Evolutionary conservation across 2,888 invertebrate genomes (phyloP), one percentile per base, ranked within the genome.

Genomic region (Sarcophaga subvicina): DNA sequence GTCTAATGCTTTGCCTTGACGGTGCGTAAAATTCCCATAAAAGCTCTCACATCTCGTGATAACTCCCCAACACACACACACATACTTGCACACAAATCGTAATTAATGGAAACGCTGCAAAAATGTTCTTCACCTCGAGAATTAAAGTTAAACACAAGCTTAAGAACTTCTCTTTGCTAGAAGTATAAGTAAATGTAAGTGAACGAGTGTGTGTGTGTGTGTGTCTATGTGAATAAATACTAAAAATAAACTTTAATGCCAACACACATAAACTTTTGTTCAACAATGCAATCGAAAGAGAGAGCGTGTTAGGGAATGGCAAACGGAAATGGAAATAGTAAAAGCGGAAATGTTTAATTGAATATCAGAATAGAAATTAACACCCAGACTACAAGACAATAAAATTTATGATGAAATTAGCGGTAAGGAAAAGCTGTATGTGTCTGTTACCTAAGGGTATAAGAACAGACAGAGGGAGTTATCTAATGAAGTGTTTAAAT

Each of bases 21-120:
- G 63, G 5, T 54, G 17, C 14, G 8, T n/a, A 45, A 8, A 64
- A 71, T 37, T 37, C 37, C 71, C 71, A 64, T 63, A 54, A 72
- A 59, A 71, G 17, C 10, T 49, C 63, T 54, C 14, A 17, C 3
- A 37, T 37, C 37, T 37, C 37, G 37, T 37, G 37, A 37, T 37
- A 37, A 22, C 11, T 17, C 70, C 27, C 17, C 17, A 25, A 47
- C 20, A 22, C 17, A 25, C 54, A 70, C 25, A 17, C 54, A 17
- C 14, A 60, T 45, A 14, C 37, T 37, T 2, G 8, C 37, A 37
- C 37, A 37, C 6, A 64, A 45, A 37, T 59, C 62, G 66, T 67
- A 73, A 67, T 73, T 80, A 80, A 67, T 80, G 27, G 67, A 37
- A 37, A 37, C 66, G 27, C 60, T n/a, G 59, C 62, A 73, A 8